Evolutionary conservation across 2,797 vertebrate genomes (phyloP).

Genomic region (Thripadectes ignobilis): DNA sequence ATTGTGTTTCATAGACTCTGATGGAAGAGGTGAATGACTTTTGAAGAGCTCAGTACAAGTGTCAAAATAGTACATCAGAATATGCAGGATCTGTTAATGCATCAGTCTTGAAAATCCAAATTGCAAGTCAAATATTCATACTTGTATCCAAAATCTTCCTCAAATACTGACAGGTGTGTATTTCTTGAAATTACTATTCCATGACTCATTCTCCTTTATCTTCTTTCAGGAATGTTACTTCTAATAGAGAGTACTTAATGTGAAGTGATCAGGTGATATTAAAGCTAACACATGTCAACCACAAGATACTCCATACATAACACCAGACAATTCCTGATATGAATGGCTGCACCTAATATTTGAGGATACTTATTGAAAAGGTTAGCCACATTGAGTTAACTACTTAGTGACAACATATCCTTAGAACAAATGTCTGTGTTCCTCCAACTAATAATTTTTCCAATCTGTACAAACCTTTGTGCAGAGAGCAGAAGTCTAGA

Average conservation of each 20-base stretch:
- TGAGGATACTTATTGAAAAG: background rate
- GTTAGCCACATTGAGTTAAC: background rate
- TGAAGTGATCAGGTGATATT: background rate
- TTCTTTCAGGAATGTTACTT: background rate
- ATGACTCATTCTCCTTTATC: background rate
- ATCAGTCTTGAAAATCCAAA: conserved; percentile 26
- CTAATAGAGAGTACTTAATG: background rate
- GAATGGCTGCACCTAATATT: background rate
- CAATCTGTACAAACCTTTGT: background rate
- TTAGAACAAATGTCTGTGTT: background rate
- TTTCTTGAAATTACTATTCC: conserved; percentile 15
- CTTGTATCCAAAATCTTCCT: conserved; percentile 14
- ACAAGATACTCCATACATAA: background rate
- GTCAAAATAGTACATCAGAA: conserved; percentile 31
- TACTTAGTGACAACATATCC: background rate
- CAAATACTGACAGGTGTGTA: background rate
- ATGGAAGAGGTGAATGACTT: background rate
- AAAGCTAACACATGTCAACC: background rate
- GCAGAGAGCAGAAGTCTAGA: background rate
- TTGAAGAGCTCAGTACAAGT: background rate
- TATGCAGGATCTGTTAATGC: conserved; percentile 4
- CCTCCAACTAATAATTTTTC: background rate
- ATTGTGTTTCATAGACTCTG: background rate
- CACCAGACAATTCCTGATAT: background rate
- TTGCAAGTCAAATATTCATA: conserved; percentile 20